Conservation (phyloP, 2,113 vertebrate genomes). For the Mellivora capensis region DNA sequence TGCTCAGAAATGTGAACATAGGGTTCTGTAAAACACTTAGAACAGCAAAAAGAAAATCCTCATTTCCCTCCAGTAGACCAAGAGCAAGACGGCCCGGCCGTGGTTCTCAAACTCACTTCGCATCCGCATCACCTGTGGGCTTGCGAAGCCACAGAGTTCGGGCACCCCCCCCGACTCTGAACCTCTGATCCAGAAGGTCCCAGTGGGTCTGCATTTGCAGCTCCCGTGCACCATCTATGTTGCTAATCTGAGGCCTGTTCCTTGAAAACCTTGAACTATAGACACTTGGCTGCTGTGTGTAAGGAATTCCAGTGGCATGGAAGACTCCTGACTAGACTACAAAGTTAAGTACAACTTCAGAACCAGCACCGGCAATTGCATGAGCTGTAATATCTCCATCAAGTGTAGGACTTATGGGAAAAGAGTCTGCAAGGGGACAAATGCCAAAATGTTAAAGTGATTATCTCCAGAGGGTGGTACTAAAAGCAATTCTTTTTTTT, state of each 20-base stretch:
- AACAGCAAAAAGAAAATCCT: background rate
- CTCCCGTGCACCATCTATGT: background rate
- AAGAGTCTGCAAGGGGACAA: background rate
- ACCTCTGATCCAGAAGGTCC: too few species aligned
- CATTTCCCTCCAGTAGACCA: background rate
- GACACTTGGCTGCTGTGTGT: background rate
- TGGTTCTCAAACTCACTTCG: background rate
- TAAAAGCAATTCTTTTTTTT: background rate
- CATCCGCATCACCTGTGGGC: background rate
- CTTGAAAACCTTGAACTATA: background rate
- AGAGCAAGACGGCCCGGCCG: background rate
- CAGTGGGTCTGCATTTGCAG: background rate
- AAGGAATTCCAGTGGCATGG: background rate
- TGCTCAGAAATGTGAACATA: background rate
- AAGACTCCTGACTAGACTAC: background rate
- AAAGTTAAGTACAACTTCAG: background rate
- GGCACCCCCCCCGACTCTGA: fast-evolving
- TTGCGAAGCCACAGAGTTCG: background rate
- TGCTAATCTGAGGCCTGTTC: background rate
- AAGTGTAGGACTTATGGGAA: background rate
- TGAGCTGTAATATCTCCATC: background rate
- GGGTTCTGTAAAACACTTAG: background rate
- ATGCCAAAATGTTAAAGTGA: background rate
- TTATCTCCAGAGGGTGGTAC: background rate
- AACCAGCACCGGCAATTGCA: background rate